Percentiles rank a stretch among this genome's conserved stretches.
These are phyloP conservation scores for Catharus minimus DNA, from an alignment of 2,113 vertebrate species.

Conservation along the genomic window DNA sequence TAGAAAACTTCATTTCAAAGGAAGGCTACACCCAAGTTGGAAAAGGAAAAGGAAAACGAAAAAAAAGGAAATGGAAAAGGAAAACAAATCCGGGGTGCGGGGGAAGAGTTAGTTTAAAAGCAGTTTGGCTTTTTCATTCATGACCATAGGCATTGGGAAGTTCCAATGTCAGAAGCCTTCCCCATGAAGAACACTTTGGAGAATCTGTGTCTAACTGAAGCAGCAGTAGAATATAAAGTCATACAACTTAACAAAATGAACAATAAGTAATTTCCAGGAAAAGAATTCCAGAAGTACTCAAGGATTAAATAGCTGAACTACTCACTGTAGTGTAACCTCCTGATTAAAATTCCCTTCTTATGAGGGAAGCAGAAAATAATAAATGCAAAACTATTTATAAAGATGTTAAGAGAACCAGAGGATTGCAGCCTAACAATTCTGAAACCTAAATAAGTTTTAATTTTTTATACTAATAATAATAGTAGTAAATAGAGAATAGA, in stretches of 20 bases:
- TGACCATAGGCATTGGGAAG: background rate
- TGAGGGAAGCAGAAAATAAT: background rate
- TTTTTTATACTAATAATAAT: background rate
- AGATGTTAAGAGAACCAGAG: background rate
- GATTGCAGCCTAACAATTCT: background rate
- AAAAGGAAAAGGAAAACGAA: background rate
- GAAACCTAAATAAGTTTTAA: background rate
- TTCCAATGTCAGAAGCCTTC: background rate
- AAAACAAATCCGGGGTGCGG: no score
- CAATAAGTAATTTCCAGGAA: background rate
- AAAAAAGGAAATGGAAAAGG: background rate
- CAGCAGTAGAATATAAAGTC: background rate
- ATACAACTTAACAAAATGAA: background rate
- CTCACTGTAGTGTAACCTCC: background rate
- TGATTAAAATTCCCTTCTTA: background rate
- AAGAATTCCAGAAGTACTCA: background rate
- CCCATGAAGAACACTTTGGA: background rate
- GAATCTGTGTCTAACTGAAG: background rate
- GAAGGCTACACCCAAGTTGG: background rate
- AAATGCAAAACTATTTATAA: background rate
- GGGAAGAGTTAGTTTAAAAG: accelerated
- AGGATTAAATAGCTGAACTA: background rate
- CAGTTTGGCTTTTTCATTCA: background rate
- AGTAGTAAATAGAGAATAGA: background rate
- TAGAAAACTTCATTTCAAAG: background rate